phyloP scores from a whole-genome alignment of 1,140 invertebrate species.

The Pogonomyrmex barbatus region DNA sequence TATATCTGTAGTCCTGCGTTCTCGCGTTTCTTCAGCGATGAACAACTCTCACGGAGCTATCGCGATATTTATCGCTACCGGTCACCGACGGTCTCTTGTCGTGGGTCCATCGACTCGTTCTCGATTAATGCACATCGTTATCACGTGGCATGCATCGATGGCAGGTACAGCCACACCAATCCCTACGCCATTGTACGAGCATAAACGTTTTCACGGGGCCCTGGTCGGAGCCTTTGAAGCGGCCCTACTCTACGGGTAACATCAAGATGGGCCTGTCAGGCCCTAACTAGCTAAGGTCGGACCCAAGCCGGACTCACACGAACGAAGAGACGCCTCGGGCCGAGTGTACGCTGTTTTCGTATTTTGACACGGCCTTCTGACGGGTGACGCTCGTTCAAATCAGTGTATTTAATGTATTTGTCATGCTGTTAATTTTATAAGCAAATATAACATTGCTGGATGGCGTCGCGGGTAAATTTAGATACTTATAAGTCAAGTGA shows the following conservation, averaged over 20 bases:
- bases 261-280: slow-evolving; percentile 83
- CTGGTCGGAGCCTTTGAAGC: slow-evolving; percentile 79
- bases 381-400: slow-evolving; percentile 70
- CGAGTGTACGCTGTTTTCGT: slow-evolving; percentile 78
- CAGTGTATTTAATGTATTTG: slow-evolving; percentile 72
- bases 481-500: not conserved
- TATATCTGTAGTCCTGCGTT: slow-evolving; percentile 19
- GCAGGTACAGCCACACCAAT: slow-evolving; percentile 60
- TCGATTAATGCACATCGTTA: slow-evolving; percentile 45
- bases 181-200: slow-evolving; percentile 80
- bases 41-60: not conserved
- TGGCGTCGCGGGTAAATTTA: not conserved
- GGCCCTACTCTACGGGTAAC: slow-evolving; percentile 76
- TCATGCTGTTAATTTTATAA: slow-evolving; percentile 65
- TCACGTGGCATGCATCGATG: slow-evolving; percentile 10
- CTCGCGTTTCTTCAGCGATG: not conserved
- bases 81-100: slow-evolving; percentile 32
- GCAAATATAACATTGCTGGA: not conserved
- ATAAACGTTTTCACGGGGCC: slow-evolving; percentile 83
- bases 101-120: slow-evolving; percentile 5
- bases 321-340: slow-evolving; percentile 68
- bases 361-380: slow-evolving; percentile 83
- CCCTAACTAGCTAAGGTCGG: slow-evolving; percentile 82
- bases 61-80: slow-evolving; percentile 42
- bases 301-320: slow-evolving; percentile 76